A percentile compares a stretch with the other conserved stretches of the same genome.
Evolutionary conservation across 2,797 vertebrate genomes (phyloP).

Genomic region (Gymnothorax javanicus): DNA sequence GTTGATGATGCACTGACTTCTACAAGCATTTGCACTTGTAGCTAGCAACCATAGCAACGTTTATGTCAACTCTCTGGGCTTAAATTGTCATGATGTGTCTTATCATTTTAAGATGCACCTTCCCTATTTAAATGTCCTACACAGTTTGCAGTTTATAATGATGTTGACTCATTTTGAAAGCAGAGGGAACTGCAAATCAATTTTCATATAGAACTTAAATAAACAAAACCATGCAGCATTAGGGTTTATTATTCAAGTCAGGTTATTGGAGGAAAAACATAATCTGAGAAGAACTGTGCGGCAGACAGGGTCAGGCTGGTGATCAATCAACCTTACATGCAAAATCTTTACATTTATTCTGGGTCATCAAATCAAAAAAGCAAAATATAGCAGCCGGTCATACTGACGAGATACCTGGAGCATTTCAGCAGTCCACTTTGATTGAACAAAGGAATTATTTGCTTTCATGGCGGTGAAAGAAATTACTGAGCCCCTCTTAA

Average conservation of each 20-base stretch:
- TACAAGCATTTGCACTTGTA: constrained; percentile 22
- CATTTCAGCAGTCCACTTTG: constrained; percentile 16
- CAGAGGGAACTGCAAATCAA: background rate
- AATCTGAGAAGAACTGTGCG: constrained; percentile 15
- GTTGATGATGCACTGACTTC: background rate
- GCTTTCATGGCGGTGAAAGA: background rate
- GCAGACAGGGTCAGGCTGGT: constrained; percentile 18
- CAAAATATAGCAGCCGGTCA: background rate
- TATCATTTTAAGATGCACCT: constrained; percentile 19
- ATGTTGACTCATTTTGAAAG: constrained; percentile 11
- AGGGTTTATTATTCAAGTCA: constrained; percentile 8
- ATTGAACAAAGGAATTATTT: background rate
- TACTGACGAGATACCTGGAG: background rate
- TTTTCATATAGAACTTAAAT: background rate
- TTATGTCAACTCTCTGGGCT: background rate
- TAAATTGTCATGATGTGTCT: background rate
- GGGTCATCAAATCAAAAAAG: constrained; percentile 12
- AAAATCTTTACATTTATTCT: constrained; percentile 31
- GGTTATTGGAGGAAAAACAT: background rate
- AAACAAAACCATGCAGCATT: background rate
- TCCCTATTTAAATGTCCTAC: background rate
- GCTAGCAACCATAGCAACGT: constrained; percentile 44
- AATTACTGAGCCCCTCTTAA: background rate
- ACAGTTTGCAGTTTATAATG: background rate
- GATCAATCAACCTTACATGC: background rate